Base-by-base conservation (phyloP, 2,888 invertebrate species). In the Trichacis sp. region DNA sequence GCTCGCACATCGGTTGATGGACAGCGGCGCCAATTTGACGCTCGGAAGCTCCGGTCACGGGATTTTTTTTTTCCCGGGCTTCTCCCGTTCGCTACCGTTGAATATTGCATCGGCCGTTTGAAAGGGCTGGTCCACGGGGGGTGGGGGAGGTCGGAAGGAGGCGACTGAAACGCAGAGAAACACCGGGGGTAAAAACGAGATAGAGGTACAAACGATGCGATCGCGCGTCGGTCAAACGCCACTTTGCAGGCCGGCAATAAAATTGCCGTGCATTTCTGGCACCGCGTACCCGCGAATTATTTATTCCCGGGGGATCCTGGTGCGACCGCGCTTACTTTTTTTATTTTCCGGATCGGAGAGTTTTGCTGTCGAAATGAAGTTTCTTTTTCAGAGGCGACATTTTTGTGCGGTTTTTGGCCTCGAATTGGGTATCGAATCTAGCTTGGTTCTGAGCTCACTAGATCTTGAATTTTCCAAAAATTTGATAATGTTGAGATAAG, bases 11-110 rank as follows among this genome's bases (percentile, higher is more conserved):
- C 78, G 77, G 75, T 76, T 82, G 84, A 83, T 83, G 83, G 83
- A 82, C 83, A 83, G 83, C 83, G 83, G 83, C 83, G 83, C 83
- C 83, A 82, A 83, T 83, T 83, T 83, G 83, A 82, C 83, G 83
- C 78, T 83, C 76, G 75, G 79, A 77, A 77, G 81, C 78, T 75
- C 75, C 75, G 75, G 73, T 77, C 80, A 77, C 79, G 78, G 75
- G 77, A 73, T 69, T 70, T 71, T 73, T 72, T 75, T 73, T 72
- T 24, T 15, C 40, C 38, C 46, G 43, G 47, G 36, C 55, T 50
- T 46, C 48, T 50, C 51, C 50, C 38, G 49, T 69, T 69, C 66
- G 77, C 77, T 78, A 78, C 74, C 79, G 80, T 81, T 83, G 83
- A 83, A 84, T 84, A 84, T 84, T 84, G 83, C 83, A 84, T 82